These are phyloP conservation scores for Pseudeuparius sepicola DNA, from an alignment of 2,888 invertebrate species.

Conservation along the genomic window DNA sequence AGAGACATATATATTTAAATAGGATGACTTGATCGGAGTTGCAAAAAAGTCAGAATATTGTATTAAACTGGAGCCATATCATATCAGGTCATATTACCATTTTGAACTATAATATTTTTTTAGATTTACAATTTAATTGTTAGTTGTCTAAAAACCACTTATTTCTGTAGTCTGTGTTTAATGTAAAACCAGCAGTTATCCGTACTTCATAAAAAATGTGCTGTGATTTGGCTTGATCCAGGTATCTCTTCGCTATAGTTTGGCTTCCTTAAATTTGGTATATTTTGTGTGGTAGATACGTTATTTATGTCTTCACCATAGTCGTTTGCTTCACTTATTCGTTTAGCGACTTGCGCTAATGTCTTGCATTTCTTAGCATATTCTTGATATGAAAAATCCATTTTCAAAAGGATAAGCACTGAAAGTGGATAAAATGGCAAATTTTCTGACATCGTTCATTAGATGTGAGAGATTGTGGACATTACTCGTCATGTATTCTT, in stretches of 20 bases:
- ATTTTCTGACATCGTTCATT: slow-evolving; percentile 27
- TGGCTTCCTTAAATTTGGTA: slow-evolving; percentile 12
- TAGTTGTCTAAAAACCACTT: slow-evolving; percentile 24
- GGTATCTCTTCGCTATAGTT: slow-evolving; percentile 9
- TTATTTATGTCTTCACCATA: neutral
- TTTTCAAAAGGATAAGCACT: slow-evolving; percentile 11
- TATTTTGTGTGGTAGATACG: slow-evolving; percentile 5
- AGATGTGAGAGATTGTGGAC: slow-evolving; percentile 33
- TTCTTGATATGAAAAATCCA: slow-evolving; percentile 7
- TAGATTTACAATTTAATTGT: slow-evolving; percentile 19
- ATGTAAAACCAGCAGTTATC: slow-evolving; percentile 12
- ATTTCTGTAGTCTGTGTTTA: slow-evolving; percentile 14
- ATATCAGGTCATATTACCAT: slow-evolving; percentile 12
- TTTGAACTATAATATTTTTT: slow-evolving; percentile 18
- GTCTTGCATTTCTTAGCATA: slow-evolving; percentile 11
- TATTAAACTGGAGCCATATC: slow-evolving; percentile 15
- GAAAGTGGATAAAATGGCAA: slow-evolving; percentile 4
- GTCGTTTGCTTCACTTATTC: slow-evolving; percentile 18
- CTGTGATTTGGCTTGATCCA: slow-evolving; percentile 1
- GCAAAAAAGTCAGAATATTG: slow-evolving; percentile 17
- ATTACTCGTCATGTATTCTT: slow-evolving; percentile 30
- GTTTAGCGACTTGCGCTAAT: slow-evolving; percentile 23
- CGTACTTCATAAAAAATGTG: slow-evolving; percentile 3
- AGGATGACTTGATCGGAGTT: slow-evolving; percentile 18
- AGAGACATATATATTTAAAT: slow-evolving; percentile 20